Conservation (phyloP, 2,113 vertebrate species). For the Meleagris gallopavo region DNA sequence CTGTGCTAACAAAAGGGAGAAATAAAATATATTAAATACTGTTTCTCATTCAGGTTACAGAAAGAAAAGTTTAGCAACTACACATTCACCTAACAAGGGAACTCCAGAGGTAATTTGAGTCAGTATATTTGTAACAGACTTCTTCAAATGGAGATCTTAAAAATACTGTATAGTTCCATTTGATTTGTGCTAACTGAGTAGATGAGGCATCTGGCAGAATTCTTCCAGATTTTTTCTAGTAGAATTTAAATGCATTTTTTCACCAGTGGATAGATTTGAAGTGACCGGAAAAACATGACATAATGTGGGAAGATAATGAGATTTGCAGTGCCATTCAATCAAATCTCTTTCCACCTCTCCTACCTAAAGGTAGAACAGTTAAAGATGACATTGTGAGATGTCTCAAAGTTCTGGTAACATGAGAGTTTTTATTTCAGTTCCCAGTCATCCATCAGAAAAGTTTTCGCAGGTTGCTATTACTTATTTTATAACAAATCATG, state of each 20-base stretch:
- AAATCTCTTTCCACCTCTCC: not conserved
- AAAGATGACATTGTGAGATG: not conserved
- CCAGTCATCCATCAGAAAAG: not conserved
- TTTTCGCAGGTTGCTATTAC: not conserved
- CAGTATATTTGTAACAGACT: not conserved
- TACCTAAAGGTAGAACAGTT: not conserved
- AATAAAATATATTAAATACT: conserved; percentile 76
- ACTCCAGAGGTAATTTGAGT: conserved; percentile 6
- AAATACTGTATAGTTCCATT: not conserved
- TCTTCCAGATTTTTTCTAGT: not conserved
- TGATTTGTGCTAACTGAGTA: conserved; percentile 3
- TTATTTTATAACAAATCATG: not conserved
- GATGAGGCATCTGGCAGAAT: not conserved
- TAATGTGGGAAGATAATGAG: not conserved
- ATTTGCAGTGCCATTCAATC: not conserved
- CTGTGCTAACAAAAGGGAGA: conserved; percentile 73
- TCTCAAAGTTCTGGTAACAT: not conserved
- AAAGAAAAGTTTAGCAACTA: conserved; percentile 45
- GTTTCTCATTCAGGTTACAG: conserved; percentile 21
- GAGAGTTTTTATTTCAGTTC: not conserved
- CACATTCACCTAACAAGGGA: conserved; percentile 23
- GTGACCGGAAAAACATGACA: conserved; percentile 3
- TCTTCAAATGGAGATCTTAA: conserved; percentile 19
- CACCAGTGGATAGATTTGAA: not conserved
- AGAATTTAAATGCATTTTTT: not conserved